These are phyloP conservation scores for Sisyra nigra DNA, from an alignment of 2,888 invertebrate genomes.

Conservation along the genomic window DNA sequence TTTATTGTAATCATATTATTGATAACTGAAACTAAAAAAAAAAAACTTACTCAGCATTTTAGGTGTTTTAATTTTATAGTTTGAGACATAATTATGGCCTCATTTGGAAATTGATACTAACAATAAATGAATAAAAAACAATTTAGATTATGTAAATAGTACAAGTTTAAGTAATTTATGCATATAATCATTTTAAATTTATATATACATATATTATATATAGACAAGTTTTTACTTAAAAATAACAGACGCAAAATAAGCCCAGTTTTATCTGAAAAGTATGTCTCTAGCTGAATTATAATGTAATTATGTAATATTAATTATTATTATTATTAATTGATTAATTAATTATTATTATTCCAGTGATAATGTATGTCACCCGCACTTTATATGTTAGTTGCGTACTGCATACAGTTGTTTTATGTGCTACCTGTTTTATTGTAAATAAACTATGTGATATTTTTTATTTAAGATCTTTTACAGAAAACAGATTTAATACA, in stretches of 20 bases:
- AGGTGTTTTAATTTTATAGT: slow-evolving; percentile 1
- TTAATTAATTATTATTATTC: slow-evolving; percentile 1
- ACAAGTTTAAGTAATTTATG: no score
- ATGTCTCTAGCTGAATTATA: slow-evolving; percentile 1
- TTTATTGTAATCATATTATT: background rate
- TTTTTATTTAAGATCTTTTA: no score
- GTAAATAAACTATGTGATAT: slow-evolving; percentile 8
- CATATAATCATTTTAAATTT: background rate
- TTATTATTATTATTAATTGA: background rate
- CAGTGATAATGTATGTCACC: slow-evolving; percentile 10
- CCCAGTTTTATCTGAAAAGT: background rate
- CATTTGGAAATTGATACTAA: background rate
- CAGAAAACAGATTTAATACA: no score
- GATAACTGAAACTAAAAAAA: background rate
- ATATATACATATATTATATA: background rate
- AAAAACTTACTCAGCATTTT: background rate
- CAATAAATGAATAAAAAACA: background rate
- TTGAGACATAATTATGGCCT: background rate
- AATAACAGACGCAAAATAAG: background rate
- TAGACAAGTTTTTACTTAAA: background rate
- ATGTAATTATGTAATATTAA: slow-evolving; percentile 1
- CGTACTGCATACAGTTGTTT: slow-evolving; percentile 9
- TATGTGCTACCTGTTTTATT: slow-evolving; percentile 10
- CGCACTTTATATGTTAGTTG: slow-evolving; percentile 8
- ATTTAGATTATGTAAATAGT: no score